phyloP scores from a whole-genome alignment of 2,888 invertebrate species.

The Drosophila cracens region DNA sequence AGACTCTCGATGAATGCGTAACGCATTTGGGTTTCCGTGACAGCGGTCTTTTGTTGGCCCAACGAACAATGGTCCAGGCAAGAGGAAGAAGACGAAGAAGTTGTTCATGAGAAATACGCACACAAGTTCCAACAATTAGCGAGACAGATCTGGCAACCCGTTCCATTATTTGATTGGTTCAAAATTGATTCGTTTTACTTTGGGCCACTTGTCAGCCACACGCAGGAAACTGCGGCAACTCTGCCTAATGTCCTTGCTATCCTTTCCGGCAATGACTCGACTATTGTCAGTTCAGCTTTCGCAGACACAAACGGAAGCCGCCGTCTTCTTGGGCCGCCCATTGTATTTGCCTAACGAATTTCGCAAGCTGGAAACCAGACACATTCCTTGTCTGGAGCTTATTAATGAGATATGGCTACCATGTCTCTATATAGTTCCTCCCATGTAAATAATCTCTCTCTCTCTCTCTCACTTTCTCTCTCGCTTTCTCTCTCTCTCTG shows the following conservation, averaged over 20 bases:
- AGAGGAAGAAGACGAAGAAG: background rate
- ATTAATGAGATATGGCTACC: slow-evolving; percentile 39
- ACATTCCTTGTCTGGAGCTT: slow-evolving; percentile 17
- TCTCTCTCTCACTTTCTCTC: background rate
- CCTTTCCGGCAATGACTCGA: slow-evolving; percentile 17
- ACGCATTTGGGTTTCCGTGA: slow-evolving; percentile 37
- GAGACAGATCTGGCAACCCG: slow-evolving; percentile 33
- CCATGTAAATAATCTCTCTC: background rate
- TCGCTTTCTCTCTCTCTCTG: background rate
- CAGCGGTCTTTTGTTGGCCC: slow-evolving; percentile 26
- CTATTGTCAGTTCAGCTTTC: slow-evolving; percentile 16
- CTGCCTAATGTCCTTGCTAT: slow-evolving; percentile 15
- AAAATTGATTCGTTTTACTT: slow-evolving; percentile 57
- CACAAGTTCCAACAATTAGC: slow-evolving; percentile 46
- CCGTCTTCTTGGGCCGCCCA: slow-evolving; percentile 21
- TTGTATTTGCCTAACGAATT: slow-evolving; percentile 66
- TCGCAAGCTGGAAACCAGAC: slow-evolving; percentile 15
- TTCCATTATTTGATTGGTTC: slow-evolving; percentile 50
- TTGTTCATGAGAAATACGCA: background rate
- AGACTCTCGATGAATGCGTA: slow-evolving; percentile 40
- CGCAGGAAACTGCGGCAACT: slow-evolving; percentile 63
- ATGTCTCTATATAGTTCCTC: background rate
- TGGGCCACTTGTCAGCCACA: slow-evolving; percentile 66
- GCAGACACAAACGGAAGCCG: slow-evolving; percentile 33
- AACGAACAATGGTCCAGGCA: slow-evolving; percentile 12